Evolutionary conservation across 2,113 vertebrate genomes (phyloP).

Genomic region (Noturus placidus): DNA sequence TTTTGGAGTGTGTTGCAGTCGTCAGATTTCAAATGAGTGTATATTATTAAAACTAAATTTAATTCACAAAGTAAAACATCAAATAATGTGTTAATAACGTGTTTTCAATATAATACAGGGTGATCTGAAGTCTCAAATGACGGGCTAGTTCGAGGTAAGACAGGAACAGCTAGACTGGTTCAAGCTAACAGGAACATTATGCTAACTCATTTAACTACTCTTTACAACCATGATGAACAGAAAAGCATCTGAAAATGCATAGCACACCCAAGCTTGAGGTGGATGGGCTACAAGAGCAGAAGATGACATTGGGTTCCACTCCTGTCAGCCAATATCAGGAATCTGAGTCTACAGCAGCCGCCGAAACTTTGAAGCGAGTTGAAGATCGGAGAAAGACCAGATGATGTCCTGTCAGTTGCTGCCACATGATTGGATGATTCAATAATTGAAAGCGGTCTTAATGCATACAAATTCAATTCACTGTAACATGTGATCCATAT

Average conservation of each 20-base stretch:
- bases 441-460: neutral
- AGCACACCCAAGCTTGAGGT: neutral
- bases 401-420: neutral
- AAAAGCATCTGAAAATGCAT: neutral
- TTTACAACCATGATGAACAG: neutral
- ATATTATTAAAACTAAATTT: too few relatives aligned
- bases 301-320: neutral
- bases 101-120: too few relatives aligned
- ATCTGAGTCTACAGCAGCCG: neutral
- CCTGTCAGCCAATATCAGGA: neutral
- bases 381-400: neutral
- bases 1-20: too few relatives aligned
- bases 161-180: neutral
- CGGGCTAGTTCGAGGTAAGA: neutral
- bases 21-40: too few relatives aligned
- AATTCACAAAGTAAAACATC: too few relatives aligned
- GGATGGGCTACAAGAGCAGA: neutral
- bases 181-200: neutral
- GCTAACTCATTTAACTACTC: neutral
- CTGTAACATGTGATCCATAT: neutral
- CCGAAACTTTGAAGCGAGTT: neutral
- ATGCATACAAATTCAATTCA: neutral
- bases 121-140: too few relatives aligned
- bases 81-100: too few relatives aligned
- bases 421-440: neutral